Percentiles rank a stretch among this genome's conserved stretches.
Evolutionary conservation across 2,113 vertebrate species (phyloP).

Genomic region (Thinocorus orbignyianus): DNA sequence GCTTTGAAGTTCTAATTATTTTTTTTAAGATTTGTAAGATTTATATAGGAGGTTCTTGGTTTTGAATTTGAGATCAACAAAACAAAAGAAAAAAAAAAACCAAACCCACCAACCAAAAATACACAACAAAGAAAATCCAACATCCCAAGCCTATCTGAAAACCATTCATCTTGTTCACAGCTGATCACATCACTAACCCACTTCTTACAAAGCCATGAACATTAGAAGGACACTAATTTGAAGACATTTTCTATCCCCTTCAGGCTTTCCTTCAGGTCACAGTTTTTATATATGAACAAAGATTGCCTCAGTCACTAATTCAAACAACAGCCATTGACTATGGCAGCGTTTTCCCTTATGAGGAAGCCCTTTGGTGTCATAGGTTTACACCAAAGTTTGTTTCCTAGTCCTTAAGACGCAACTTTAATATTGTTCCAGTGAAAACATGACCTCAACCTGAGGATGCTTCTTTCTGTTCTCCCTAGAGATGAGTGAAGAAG

Average conservation of each 20-base stretch:
- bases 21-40: background rate
- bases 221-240: background rate
- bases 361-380: background rate
- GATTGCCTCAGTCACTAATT: background rate
- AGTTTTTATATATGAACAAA: background rate
- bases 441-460: background rate
- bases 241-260: background rate
- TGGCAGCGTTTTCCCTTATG: background rate
- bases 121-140: background rate
- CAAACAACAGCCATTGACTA: background rate
- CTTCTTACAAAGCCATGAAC: background rate
- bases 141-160: background rate
- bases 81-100: background rate
- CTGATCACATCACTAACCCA: background rate
- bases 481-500: background rate
- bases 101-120: background rate
- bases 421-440: background rate
- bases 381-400: background rate
- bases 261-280: background rate
- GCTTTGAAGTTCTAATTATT: background rate
- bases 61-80: background rate
- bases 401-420: background rate
- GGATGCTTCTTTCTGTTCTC: background rate
- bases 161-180: background rate
- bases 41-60: background rate